phyloP scores from a whole-genome alignment of 2,888 invertebrate species.

The Synergus japonicus region DNA sequence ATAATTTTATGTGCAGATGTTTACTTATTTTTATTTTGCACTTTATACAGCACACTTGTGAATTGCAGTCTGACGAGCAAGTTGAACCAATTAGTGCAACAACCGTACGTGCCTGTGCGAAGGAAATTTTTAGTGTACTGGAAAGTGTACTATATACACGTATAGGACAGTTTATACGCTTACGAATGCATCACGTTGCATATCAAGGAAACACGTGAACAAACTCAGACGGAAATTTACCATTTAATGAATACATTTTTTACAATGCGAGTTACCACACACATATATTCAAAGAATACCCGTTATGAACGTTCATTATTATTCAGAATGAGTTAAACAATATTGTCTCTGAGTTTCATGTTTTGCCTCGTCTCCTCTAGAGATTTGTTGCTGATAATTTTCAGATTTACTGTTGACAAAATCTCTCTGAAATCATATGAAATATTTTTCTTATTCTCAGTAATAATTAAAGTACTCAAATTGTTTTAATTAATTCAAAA shows the following conservation, averaged over 20 bases:
- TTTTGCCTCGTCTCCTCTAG: neutral
- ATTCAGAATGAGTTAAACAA: neutral
- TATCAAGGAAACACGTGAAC: neutral
- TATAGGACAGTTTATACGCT: neutral
- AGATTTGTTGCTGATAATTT: too few relatives aligned
- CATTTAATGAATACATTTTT: neutral
- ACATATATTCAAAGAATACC: neutral
- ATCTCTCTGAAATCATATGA: neutral
- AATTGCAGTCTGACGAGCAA: neutral
- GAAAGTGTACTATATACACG: neutral
- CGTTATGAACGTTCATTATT: neutral
- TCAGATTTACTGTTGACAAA: neutral
- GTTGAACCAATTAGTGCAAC: neutral
- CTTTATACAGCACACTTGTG: neutral
- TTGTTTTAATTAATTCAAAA: neutral
- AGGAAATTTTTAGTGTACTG: neutral
- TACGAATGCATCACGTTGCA: conserved; percentile 14
- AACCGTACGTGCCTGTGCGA: too few relatives aligned
- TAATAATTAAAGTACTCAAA: too few relatives aligned
- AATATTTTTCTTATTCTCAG: too few relatives aligned
- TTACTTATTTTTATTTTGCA: neutral
- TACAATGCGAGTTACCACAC: neutral
- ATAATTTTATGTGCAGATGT: neutral
- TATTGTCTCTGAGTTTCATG: neutral
- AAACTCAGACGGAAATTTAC: neutral